phyloP scores from a whole-genome alignment of 2,888 invertebrate genomes.

The Lasioglossum pauxillum region DNA sequence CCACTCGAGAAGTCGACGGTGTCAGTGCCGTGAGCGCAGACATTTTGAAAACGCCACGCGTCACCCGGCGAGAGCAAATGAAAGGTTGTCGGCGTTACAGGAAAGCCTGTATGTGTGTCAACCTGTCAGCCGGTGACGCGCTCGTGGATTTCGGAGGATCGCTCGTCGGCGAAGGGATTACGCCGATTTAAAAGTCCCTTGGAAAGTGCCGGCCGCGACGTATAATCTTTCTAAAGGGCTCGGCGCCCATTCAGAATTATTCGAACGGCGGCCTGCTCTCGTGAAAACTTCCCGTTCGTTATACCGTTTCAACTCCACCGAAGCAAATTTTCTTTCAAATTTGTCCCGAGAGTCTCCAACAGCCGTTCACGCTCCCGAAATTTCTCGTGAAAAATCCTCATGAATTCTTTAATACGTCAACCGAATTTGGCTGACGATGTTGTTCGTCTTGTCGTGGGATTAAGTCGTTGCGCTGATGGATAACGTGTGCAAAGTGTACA shows the following conservation, averaged over 20 bases:
- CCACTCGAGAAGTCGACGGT: constrained; percentile 59
- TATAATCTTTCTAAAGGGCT: background rate
- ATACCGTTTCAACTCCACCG: background rate
- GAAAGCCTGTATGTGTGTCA: constrained; percentile 58
- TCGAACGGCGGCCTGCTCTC: background rate
- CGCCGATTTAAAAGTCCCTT: constrained; percentile 26
- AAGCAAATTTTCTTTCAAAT: background rate
- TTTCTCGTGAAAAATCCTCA: background rate
- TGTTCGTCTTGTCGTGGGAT: too few relatives aligned
- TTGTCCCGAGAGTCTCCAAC: background rate
- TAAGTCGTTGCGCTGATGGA: too few relatives aligned
- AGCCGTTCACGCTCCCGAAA: background rate
- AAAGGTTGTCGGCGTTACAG: constrained; percentile 58
- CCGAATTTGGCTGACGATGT: too few relatives aligned
- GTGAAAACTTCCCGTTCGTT: background rate
- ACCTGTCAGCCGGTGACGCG: constrained; percentile 48
- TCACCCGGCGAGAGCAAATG: constrained; percentile 53
- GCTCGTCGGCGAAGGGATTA: background rate
- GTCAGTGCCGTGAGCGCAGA: constrained; percentile 44
- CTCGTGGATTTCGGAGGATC: constrained; percentile 36
- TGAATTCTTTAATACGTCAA: background rate
- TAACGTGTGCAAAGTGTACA: too few relatives aligned
- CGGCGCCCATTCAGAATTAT: background rate
- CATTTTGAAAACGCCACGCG: constrained; percentile 65
- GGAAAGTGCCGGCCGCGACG: background rate